These are phyloP conservation scores for Heliothis virescens DNA, from an alignment of 1,140 invertebrate species.

Conservation along the genomic window DNA sequence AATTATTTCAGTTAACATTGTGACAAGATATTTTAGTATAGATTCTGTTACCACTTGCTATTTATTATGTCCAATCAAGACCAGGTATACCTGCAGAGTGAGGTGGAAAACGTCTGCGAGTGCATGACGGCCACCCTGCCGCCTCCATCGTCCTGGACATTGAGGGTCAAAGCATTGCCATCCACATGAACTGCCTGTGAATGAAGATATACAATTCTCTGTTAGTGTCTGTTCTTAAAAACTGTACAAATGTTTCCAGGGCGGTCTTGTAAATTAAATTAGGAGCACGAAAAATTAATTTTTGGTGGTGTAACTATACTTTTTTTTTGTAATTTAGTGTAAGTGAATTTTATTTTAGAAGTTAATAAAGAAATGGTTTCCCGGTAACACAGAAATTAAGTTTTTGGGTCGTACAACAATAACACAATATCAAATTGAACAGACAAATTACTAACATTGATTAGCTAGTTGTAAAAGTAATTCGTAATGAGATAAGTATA, in stretches of 20 bases:
- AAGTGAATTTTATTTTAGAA: too few relatives aligned
- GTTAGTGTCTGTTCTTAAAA: not conserved
- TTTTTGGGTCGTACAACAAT: too few relatives aligned
- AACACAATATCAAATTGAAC: not conserved
- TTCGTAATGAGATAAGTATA: not conserved
- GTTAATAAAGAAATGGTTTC: too few relatives aligned
- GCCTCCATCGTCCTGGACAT: slow-evolving; percentile 74
- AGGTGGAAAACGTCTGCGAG: slow-evolving; percentile 69
- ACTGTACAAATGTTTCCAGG: not conserved
- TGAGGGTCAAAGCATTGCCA: slow-evolving; percentile 68
- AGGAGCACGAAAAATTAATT: too few relatives aligned
- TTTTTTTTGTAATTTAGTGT: too few relatives aligned
- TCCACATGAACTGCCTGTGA: slow-evolving; percentile 74
- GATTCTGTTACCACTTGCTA: too few relatives aligned
- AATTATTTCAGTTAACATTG: too few relatives aligned
- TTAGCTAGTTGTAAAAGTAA: not conserved
- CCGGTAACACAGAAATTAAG: too few relatives aligned
- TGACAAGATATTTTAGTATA: too few relatives aligned
- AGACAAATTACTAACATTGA: not conserved
- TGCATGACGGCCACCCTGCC: slow-evolving; percentile 77
- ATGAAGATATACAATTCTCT: slow-evolving; percentile 13
- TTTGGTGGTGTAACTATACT: too few relatives aligned
- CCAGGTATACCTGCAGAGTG: slow-evolving; percentile 73
- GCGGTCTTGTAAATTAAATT: too few relatives aligned
- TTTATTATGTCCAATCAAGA: not conserved